phyloP scores from a whole-genome alignment of 2,113 vertebrate species.

The Oryzias javanicus region DNA sequence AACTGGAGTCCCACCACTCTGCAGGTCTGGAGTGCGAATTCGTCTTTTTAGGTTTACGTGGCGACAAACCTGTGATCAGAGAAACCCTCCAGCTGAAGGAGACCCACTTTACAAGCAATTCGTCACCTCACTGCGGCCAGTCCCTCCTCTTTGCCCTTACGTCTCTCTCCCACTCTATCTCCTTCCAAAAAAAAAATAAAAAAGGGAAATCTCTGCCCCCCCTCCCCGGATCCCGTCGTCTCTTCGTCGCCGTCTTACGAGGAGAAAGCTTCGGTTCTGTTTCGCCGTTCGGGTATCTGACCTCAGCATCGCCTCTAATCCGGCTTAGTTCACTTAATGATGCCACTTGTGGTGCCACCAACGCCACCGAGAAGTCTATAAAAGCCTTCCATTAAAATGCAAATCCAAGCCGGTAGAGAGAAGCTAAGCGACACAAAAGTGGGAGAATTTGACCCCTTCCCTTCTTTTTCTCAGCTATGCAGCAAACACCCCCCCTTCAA shows the following conservation, averaged over 20 bases:
- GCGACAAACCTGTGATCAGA: conserved; percentile 21
- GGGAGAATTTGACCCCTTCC: conserved; percentile 82
- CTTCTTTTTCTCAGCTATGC: conserved; percentile 43
- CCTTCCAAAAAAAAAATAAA: conserved; percentile 8
- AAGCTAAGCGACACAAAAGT: conserved; percentile 90
- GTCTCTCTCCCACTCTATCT: conserved; percentile 44
- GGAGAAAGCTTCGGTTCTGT: conserved; percentile 85
- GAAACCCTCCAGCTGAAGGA: conserved; percentile 61
- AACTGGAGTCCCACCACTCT: not conserved
- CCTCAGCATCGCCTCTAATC: conserved; percentile 97
- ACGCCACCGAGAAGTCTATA: conserved; percentile 96
- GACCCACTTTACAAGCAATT: conserved; percentile 65
- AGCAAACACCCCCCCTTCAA: conserved; percentile 66
- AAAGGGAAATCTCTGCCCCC: conserved; percentile 2
- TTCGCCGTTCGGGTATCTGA: conserved; percentile 90
- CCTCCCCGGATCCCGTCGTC: not conserved
- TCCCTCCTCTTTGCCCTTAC: conserved; percentile 73
- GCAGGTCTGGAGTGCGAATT: conserved; percentile 23
- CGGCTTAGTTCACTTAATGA: conserved; percentile 99
- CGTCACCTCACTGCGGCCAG: conserved; percentile 84
- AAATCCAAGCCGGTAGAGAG: conserved; percentile 94
- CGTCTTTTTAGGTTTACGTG: conserved; percentile 21
- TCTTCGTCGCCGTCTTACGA: conserved; percentile 80
- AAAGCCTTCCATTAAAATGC: conserved; percentile 99
- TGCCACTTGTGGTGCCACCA: conserved; percentile 97